Base-by-base conservation (phyloP, 2,888 invertebrate species). In the Helleia helle region DNA sequence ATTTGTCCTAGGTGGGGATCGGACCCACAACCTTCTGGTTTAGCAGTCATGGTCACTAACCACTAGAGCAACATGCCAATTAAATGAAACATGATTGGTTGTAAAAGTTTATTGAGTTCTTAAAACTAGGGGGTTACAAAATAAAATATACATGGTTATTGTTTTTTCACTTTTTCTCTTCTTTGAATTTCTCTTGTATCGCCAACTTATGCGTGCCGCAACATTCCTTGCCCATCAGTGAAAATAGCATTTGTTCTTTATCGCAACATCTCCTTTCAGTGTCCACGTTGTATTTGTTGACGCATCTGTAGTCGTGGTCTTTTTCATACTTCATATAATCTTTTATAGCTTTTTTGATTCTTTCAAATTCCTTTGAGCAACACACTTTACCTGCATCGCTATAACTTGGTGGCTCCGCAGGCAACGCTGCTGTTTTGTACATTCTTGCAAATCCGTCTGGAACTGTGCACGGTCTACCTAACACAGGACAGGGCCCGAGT, bases 401-500 rank as follows among this genome's bases (percentile, higher is more conserved):
- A 46, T 75, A 76, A 47, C 80, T 83, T 0, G 72, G 70, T 4
- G 79, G 81, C 39, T 56, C 54, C 1, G 65, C 42, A 25, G 77
- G 67, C 40, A 66, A 44, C 6, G 56, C 65, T 25, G 71, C 81
- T 12, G 56, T 73, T 45, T 65, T 83, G 44, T 83, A 83, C 83
- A 84, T 83, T 47, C 69, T 73, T 9, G 80, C 71, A 40, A 80
- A 84, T 11, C 84, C 84, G 43, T 84, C 83, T 8, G 83, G 76
- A 1, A 71, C 69, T 8, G 71, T 53, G 43, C 84, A 84, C 8
- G 84, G 84, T 49, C 75, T 68, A 18, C 84, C 83, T 50, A 81
- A 51, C 5, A 84, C 68, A 34, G 84, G 81, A 58, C 84, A 84
- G n/a, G 84, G 84, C 3, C 80, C 81, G 1, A 84, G 67, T 36